Conservation (phyloP, 2,888 invertebrate species). For the Oligia strigilis region DNA sequence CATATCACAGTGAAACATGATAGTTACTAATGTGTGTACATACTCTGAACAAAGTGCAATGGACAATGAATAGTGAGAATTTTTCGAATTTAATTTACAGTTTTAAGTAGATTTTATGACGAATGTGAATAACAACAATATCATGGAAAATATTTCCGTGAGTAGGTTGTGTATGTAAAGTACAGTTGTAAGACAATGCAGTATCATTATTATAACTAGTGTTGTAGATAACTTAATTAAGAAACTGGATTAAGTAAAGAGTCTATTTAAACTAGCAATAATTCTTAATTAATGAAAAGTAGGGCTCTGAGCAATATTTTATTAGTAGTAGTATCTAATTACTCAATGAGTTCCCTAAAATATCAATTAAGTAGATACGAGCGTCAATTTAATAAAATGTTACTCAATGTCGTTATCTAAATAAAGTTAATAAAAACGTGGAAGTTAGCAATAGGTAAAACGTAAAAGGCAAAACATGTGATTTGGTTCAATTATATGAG, state of each 20-base stretch:
- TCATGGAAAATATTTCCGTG: constrained; percentile 47
- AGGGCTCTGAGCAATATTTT: constrained; percentile 55
- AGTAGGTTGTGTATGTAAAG: constrained; percentile 33
- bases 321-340: constrained; percentile 35
- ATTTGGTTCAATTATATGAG: constrained; percentile 30
- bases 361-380: constrained; percentile 52
- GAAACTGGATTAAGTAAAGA: constrained; percentile 44
- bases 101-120: constrained; percentile 55
- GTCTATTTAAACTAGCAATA: constrained; percentile 53
- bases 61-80: constrained; percentile 74
- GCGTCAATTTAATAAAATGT: constrained; percentile 42
- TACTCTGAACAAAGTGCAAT: constrained; percentile 55
- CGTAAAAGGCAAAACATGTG: not conserved
- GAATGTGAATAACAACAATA: constrained; percentile 50
- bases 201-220: constrained; percentile 44
- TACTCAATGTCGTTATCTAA: constrained; percentile 27
- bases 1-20: constrained; percentile 18
- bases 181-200: constrained; percentile 48
- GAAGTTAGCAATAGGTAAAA: constrained; percentile 19
- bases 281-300: constrained; percentile 55
- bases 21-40: constrained; percentile 47
- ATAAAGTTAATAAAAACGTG: constrained; percentile 27
- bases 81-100: constrained; percentile 71
- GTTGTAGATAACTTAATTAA: constrained; percentile 47
- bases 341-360: constrained; percentile 60